Evolutionary conservation across 2,113 vertebrate genomes (phyloP).

Genomic region (Brachyistius frenatus): DNA sequence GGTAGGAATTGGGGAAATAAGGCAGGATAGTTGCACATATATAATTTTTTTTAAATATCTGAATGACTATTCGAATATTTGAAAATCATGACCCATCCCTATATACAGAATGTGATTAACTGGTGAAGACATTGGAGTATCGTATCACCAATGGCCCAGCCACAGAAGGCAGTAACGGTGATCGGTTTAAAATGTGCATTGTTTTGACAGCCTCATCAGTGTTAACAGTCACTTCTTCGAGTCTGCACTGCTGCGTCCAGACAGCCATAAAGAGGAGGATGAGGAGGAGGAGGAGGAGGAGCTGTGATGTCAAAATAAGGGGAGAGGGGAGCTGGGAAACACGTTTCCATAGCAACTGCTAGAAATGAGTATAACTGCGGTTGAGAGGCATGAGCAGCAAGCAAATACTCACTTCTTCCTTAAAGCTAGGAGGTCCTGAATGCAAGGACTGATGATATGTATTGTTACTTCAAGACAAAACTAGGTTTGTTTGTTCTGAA

Average conservation of each 20-base stretch:
- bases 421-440: slow-evolving; percentile 56
- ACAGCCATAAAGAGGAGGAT: slow-evolving; percentile 4
- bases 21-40: too few relatives aligned
- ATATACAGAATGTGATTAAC: slow-evolving; percentile 3
- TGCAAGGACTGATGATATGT: slow-evolving; percentile 15
- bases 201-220: slow-evolving; percentile 57
- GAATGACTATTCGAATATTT: too few relatives aligned
- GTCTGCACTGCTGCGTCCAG: slow-evolving; percentile 60
- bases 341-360: slow-evolving; percentile 82
- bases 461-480: slow-evolving; percentile 6
- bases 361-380: slow-evolving; percentile 76
- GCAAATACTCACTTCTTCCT: slow-evolving; percentile 69
- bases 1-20: too few relatives aligned
- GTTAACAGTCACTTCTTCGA: slow-evolving; percentile 64
- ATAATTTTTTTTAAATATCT: too few relatives aligned
- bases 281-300: slow-evolving; percentile 17
- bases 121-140: slow-evolving; percentile 13
- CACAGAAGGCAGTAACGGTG: slow-evolving; percentile 30
- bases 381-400: slow-evolving; percentile 79
- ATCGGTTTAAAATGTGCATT: slow-evolving; percentile 51
- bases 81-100: too few relatives aligned
- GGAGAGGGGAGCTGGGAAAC: slow-evolving; percentile 66
- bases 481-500: slow-evolving; percentile 27
- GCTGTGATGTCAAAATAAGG: slow-evolving; percentile 63
- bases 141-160: background rate